Evolutionary conservation across 2,797 vertebrate species (phyloP).

Genomic region (Labeo calbasu): DNA sequence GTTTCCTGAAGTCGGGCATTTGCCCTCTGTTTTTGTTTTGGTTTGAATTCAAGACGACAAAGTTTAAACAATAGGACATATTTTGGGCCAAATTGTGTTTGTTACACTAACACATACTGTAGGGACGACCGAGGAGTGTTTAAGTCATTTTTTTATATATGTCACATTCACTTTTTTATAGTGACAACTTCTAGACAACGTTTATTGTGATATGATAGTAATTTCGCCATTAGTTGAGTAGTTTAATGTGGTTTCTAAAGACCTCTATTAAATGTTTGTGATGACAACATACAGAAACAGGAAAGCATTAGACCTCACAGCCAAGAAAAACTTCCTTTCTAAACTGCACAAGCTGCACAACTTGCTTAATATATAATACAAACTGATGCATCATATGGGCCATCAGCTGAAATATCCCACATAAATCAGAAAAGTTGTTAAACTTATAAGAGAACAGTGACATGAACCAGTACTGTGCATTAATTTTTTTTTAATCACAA

Average conservation of each 20-base stretch:
- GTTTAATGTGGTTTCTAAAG: neutral
- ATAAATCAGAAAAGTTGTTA: neutral
- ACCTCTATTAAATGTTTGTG: neutral
- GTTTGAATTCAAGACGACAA: neutral
- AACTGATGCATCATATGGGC: neutral
- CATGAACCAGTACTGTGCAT: neutral
- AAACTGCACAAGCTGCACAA: slow-evolving; percentile 3
- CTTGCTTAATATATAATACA: slow-evolving; percentile 33
- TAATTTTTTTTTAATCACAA: neutral
- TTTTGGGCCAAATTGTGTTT: neutral
- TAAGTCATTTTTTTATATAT: neutral
- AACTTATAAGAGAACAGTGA: neutral
- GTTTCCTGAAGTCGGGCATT: slow-evolving; percentile 7
- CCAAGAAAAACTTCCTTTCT: slow-evolving; percentile 66
- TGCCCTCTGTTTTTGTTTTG: neutral
- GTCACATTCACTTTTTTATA: neutral
- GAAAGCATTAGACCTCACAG: slow-evolving; percentile 59
- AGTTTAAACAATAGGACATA: neutral
- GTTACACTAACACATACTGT: neutral
- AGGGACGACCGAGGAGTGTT: neutral
- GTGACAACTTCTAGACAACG: neutral
- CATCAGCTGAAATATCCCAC: neutral
- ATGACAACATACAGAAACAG: slow-evolving; percentile 52
- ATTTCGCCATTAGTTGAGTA: neutral
- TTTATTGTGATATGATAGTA: neutral